Evolutionary conservation across 2,888 invertebrate genomes (phyloP).

Genomic region (Brassicogethes aeneus): DNA sequence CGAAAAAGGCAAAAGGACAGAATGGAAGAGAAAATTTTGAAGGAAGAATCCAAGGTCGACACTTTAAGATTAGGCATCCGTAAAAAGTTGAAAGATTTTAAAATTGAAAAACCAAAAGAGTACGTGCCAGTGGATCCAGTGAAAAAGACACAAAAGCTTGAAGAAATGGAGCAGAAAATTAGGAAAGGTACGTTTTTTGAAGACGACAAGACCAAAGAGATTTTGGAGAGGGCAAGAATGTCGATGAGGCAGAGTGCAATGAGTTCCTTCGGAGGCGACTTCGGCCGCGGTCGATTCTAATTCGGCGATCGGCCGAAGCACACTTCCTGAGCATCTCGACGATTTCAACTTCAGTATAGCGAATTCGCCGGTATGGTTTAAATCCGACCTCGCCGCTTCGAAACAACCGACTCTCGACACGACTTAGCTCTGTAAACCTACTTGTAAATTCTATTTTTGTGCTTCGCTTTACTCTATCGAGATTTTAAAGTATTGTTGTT

Average conservation of each 20-base stretch:
- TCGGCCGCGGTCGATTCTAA: slow-evolving; percentile 24
- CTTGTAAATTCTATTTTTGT: slow-evolving; percentile 8
- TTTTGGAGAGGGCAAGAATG: slow-evolving; percentile 33
- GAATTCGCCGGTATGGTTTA: slow-evolving; percentile 19
- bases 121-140: slow-evolving; percentile 36
- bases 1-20: slow-evolving; percentile 33
- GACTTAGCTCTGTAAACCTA: slow-evolving; percentile 11
- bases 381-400: slow-evolving; percentile 15
- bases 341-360: slow-evolving; percentile 16
- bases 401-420: slow-evolving; percentile 20
- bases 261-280: slow-evolving; percentile 24
- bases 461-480: slow-evolving; percentile 11
- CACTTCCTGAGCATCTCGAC: slow-evolving; percentile 16
- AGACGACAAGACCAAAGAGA: slow-evolving; percentile 35
- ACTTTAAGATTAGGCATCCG: slow-evolving; percentile 32
- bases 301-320: slow-evolving; percentile 12
- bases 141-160: slow-evolving; percentile 34
- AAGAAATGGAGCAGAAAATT: slow-evolving; percentile 35
- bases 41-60: slow-evolving; percentile 34
- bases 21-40: slow-evolving; percentile 30
- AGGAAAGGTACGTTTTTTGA: slow-evolving; percentile 37
- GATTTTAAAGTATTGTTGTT: slow-evolving; percentile 7
- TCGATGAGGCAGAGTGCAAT: slow-evolving; percentile 29
- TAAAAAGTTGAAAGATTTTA: slow-evolving; percentile 32
- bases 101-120: slow-evolving; percentile 31